These are phyloP conservation scores for Holacanthus passer DNA, from an alignment of 2,113 vertebrate genomes.

Conservation along the genomic window DNA sequence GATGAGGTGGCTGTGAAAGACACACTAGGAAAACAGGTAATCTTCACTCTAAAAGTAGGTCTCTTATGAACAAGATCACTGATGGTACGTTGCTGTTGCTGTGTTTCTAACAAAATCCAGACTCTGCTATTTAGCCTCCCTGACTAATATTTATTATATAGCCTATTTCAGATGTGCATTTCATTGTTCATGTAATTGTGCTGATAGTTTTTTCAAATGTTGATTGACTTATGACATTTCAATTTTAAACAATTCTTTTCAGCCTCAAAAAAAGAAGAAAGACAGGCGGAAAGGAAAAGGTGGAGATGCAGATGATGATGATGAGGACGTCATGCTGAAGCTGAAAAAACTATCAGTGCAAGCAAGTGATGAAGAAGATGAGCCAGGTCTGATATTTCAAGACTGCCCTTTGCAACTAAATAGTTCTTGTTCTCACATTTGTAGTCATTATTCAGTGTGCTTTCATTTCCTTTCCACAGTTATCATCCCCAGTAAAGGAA, in stretches of 20 bases:
- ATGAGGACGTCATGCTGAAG: slow-evolving; percentile 84
- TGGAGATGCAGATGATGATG: slow-evolving; percentile 81
- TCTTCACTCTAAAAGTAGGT: background rate
- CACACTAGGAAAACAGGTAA: slow-evolving; percentile 86
- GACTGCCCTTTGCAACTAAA: background rate
- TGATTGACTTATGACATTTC: background rate
- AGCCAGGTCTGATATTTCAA: slow-evolving; percentile 48
- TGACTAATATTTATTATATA: background rate
- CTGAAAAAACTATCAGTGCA: slow-evolving; percentile 89
- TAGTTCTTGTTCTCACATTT: background rate
- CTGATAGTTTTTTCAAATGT: background rate
- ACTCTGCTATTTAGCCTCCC: background rate
- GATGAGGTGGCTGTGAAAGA: slow-evolving; percentile 81
- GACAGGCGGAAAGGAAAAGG: slow-evolving; percentile 87
- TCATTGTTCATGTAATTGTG: background rate
- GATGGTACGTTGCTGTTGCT: no score
- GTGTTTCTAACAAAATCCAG: background rate
- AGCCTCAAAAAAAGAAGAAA: slow-evolving; percentile 89
- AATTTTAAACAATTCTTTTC: slow-evolving; percentile 1
- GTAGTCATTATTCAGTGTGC: background rate
- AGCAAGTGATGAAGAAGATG: slow-evolving; percentile 88
- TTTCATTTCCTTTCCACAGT: slow-evolving; percentile 59
- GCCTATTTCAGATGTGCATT: background rate
- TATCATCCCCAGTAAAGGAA: slow-evolving; percentile 67
- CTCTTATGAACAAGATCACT: background rate